Evolutionary conservation across 2,888 invertebrate species (phyloP).

Genomic region (Clanis bilineata): DNA sequence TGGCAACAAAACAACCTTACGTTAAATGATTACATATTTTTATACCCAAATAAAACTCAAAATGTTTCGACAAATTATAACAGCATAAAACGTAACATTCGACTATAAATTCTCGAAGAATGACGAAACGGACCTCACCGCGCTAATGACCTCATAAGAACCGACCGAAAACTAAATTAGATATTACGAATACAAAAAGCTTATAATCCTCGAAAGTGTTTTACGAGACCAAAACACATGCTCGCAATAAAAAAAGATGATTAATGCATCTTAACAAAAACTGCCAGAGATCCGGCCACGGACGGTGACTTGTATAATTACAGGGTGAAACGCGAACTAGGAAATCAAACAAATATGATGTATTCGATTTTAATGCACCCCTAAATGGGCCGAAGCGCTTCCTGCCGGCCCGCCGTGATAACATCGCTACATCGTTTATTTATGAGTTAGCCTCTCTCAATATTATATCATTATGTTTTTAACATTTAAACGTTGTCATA

Average conservation of each 20-base stretch:
- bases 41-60: constrained; percentile 25
- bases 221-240: constrained; percentile 77
- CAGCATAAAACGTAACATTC: constrained; percentile 51
- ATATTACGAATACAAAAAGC: constrained; percentile 71
- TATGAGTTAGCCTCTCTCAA: constrained; percentile 65
- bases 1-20: constrained; percentile 61
- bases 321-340: constrained; percentile 80
- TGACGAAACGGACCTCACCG: constrained; percentile 48
- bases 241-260: constrained; percentile 78
- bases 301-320: constrained; percentile 80
- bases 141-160: constrained; percentile 73
- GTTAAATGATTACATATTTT: constrained; percentile 12
- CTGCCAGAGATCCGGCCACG: constrained; percentile 70
- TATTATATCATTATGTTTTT: constrained; percentile 49
- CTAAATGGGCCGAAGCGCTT: constrained; percentile 80
- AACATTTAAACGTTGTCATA: constrained; percentile 51
- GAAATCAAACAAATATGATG: constrained; percentile 84
- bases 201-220: constrained; percentile 72
- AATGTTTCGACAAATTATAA: constrained; percentile 49
- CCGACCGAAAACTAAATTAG: constrained; percentile 72
- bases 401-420: constrained; percentile 72
- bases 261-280: constrained; percentile 78
- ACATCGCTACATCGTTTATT: constrained; percentile 73
- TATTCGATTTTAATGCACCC: constrained; percentile 83
- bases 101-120: constrained; percentile 48